Conservation (phyloP, 2,888 invertebrate genomes). For the Leptinotarsa juncta region DNA sequence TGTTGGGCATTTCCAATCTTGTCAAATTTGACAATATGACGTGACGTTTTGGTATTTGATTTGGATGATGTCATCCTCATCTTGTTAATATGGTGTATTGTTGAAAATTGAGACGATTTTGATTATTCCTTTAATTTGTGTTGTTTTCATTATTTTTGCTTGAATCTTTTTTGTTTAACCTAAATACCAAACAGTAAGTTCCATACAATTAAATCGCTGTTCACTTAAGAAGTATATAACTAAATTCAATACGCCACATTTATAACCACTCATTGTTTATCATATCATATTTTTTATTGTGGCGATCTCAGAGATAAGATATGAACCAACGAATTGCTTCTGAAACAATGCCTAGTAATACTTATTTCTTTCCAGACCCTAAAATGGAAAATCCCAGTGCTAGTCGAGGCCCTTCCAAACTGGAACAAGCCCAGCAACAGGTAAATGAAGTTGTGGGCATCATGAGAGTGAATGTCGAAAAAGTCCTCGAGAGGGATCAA, state of each 20-base stretch:
- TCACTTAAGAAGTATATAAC: neutral
- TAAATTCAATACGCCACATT: neutral
- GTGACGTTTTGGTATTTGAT: neutral
- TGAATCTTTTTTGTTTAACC: neutral
- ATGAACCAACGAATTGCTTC: slow-evolving; percentile 12
- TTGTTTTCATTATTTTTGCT: slow-evolving; percentile 7
- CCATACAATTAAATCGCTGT: neutral
- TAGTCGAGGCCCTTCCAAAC: slow-evolving; percentile 53
- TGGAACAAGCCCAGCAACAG: slow-evolving; percentile 65
- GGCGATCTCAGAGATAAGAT: slow-evolving; percentile 12
- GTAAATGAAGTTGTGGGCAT: slow-evolving; percentile 85
- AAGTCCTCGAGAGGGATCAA: slow-evolving; percentile 94
- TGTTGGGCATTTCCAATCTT: too few species aligned
- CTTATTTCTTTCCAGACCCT: slow-evolving; percentile 41
- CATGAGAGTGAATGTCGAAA: slow-evolving; percentile 96
- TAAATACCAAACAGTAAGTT: slow-evolving; percentile 4
- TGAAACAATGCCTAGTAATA: slow-evolving; percentile 39
- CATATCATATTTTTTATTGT: slow-evolving; percentile 7
- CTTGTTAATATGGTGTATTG: neutral
- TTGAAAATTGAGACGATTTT: neutral
- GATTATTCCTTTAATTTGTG: slow-evolving; percentile 6
- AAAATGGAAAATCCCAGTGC: slow-evolving; percentile 55
- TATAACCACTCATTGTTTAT: slow-evolving; percentile 10
- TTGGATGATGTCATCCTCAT: slow-evolving; percentile 11
- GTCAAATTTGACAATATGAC: neutral